Base-by-base conservation (phyloP, 23 tunicate genomes). In the Trididemnum nubilum region DNA sequence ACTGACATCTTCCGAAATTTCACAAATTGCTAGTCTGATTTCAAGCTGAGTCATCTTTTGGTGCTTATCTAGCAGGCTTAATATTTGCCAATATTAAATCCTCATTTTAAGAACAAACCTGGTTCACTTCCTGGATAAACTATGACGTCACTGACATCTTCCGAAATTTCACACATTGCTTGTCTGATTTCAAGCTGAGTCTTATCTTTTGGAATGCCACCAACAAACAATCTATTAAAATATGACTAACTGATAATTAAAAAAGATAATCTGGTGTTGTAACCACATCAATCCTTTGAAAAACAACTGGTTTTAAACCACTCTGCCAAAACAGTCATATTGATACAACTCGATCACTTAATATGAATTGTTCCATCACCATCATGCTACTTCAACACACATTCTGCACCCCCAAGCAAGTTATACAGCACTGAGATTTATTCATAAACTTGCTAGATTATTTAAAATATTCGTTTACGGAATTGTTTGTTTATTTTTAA, bases 61-160 rank as follows among this genome's bases (percentile, higher is more conserved):
- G n/a, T n/a, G n/a, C n/a, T n/a, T n/a, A n/a, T n/a, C n/a, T n/a
- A n/a, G n/a, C n/a, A n/a, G n/a, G n/a, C n/a, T n/a, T n/a, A n/a
- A n/a, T n/a, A n/a, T n/a, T n/a, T n/a, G n/a, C n/a, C n/a, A n/a
- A n/a, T n/a, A n/a, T n/a, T n/a, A n/a, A n/a, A n/a, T n/a, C n/a
- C n/a, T n/a, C n/a, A 44, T 44, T 15, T 44, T 44, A 44, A 9
- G 9, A 15, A 44, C 79, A 73, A 73, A 87, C 98, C 98, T 52
- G 86, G 79, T 49, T 77, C 83, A 73, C 77, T 93, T 64, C 98
- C 98, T 22, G 98, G 98, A 51, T 93, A 81, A 27, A 93, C 88
- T 26, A 93, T 87, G 21, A 93, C 98, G 80, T 93, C 93, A 59
- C 91, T 87, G 24, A 93, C 98, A 76, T 93, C 98, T 54, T 93